Evolutionary conservation across 2,888 invertebrate species (phyloP).

Genomic region (Congeria kusceri): DNA sequence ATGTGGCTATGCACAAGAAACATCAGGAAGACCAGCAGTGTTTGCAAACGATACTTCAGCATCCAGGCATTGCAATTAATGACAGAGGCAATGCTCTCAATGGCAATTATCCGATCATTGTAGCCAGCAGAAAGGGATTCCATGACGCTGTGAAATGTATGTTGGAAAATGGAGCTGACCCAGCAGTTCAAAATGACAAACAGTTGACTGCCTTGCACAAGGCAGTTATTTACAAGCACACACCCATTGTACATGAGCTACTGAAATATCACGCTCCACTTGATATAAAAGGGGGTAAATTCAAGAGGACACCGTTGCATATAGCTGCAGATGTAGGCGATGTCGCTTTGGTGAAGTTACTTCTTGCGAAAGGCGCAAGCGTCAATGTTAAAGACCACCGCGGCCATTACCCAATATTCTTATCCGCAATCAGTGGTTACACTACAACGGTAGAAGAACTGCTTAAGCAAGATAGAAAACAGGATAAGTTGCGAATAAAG

Average conservation of each 20-base stretch:
- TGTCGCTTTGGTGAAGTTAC: neutral
- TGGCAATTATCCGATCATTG: slow-evolving; percentile 38
- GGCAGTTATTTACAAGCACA: slow-evolving; percentile 19
- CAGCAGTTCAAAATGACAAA: slow-evolving; percentile 18
- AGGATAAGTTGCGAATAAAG: neutral
- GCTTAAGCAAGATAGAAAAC: slow-evolving; percentile 18
- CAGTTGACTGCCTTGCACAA: slow-evolving; percentile 36
- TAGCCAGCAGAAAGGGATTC: slow-evolving; percentile 27
- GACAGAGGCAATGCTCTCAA: slow-evolving; percentile 28
- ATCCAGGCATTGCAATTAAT: slow-evolving; percentile 12
- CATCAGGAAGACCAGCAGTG: neutral
- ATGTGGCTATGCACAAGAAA: slow-evolving; percentile 31
- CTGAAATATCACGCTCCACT: slow-evolving; percentile 13
- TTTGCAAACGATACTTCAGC: slow-evolving; percentile 15
- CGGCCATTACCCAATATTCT: slow-evolving; percentile 24
- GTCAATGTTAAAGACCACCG: slow-evolving; percentile 25
- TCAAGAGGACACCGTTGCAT: slow-evolving; percentile 39
- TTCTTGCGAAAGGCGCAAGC: slow-evolving; percentile 17
- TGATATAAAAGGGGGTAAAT: slow-evolving; percentile 11
- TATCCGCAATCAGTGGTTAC: slow-evolving; percentile 25
- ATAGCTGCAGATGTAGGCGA: slow-evolving; percentile 30
- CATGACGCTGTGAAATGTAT: slow-evolving; percentile 29
- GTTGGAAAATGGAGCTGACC: slow-evolving; percentile 13
- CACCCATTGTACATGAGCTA: slow-evolving; percentile 4
- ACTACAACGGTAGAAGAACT: slow-evolving; percentile 4